These are phyloP conservation scores for Caenorhabditis panamensis DNA, from an alignment of 2,888 invertebrate genomes.

Conservation along the genomic window DNA sequence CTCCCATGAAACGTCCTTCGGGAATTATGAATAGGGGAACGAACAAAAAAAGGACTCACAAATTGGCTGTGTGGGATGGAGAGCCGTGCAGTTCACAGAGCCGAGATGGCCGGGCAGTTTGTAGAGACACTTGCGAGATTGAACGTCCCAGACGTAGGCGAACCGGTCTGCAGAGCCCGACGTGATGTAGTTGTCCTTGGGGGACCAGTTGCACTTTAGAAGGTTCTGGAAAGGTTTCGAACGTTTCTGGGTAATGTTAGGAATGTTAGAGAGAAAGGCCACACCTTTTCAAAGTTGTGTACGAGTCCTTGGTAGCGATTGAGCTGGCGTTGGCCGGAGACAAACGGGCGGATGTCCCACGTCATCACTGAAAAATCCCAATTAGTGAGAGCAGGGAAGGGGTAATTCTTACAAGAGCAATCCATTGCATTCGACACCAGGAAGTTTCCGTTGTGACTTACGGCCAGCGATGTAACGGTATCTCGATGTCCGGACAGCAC, in stretches of 20 bases:
- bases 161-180: conserved; percentile 93
- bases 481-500: conserved; percentile 94
- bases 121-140: conserved; percentile 91
- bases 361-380: conserved; percentile 86
- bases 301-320: conserved; percentile 92
- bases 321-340: conserved; percentile 93
- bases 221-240: conserved; percentile 86
- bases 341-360: conserved; percentile 97
- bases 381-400: background rate
- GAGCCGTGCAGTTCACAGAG: conserved; percentile 95
- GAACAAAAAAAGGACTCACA: conserved; percentile 82
- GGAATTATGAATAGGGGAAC: background rate
- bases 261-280: background rate
- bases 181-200: conserved; percentile 92
- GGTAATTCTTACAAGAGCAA: conserved; percentile 85
- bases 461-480: conserved; percentile 91
- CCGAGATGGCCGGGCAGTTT: conserved; percentile 98
- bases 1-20: background rate
- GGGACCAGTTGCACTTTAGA: conserved; percentile 93
- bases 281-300: conserved; percentile 94
- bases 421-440: conserved; percentile 97
- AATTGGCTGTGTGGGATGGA: conserved; percentile 94
- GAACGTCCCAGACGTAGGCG: conserved; percentile 97
- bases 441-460: conserved; percentile 87
- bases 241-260: background rate